Evolutionary conservation across 2,113 vertebrate species (phyloP).

Genomic region (Oostethus manadensis): DNA sequence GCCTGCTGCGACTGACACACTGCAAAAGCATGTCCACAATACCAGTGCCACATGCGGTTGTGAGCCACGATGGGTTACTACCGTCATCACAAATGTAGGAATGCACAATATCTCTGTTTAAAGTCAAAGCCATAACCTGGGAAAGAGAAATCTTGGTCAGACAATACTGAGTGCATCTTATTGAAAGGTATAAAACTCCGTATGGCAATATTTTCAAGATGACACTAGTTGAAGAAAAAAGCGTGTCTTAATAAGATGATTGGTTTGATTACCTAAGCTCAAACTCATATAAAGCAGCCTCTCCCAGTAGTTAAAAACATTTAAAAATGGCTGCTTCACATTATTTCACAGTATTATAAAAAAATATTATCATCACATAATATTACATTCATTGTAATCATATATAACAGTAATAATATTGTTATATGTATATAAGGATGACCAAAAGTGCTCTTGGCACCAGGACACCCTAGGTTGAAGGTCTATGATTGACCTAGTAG

Average conservation of each 20-base stretch:
- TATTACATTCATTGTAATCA: too few species aligned
- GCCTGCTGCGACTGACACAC: slow-evolving; percentile 44
- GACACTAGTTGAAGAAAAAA: background rate
- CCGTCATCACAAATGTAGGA: slow-evolving; percentile 49
- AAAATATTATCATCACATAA: too few species aligned
- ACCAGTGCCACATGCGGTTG: slow-evolving; percentile 36
- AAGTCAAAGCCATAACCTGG: slow-evolving; percentile 52
- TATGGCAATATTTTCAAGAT: background rate
- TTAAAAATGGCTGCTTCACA: background rate
- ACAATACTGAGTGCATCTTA: background rate
- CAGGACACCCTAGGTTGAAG: too few species aligned
- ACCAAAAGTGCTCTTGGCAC: too few species aligned
- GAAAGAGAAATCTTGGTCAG: slow-evolving; percentile 4
- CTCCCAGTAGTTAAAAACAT: too few species aligned
- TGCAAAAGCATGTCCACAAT: slow-evolving; percentile 42
- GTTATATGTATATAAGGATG: too few species aligned
- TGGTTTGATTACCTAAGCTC: too few species aligned
- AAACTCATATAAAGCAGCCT: background rate
- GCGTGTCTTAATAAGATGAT: too few species aligned
- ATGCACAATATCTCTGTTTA: slow-evolving; percentile 33
- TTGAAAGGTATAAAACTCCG: background rate
- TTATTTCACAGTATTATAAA: too few species aligned
- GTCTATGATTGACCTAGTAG: too few species aligned
- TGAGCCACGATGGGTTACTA: slow-evolving; percentile 20
- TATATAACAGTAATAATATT: too few species aligned